These are phyloP conservation scores for Ferrisia virgata DNA, from an alignment of 2,888 invertebrate species.

Conservation along the genomic window DNA sequence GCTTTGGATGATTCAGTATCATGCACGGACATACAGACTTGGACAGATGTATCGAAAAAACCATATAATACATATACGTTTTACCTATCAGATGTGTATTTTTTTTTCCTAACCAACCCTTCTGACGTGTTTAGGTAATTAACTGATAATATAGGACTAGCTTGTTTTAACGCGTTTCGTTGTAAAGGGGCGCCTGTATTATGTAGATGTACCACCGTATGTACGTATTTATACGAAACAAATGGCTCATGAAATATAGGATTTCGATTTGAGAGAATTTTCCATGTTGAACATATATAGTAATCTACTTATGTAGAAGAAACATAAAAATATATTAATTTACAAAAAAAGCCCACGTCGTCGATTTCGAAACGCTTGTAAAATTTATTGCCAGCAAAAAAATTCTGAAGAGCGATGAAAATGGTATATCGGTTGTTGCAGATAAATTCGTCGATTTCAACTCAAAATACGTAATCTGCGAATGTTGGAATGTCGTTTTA, in stretches of 20 bases:
- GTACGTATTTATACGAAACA: not conserved
- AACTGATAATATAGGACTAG: constrained; percentile 20
- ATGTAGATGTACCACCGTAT: no score
- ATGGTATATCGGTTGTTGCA: not conserved
- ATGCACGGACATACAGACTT: not conserved
- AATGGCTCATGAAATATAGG: not conserved
- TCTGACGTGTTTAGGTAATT: not conserved
- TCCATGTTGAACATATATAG: no score
- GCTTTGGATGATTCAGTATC: constrained; percentile 8
- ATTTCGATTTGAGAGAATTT: not conserved
- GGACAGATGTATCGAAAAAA: constrained; percentile 11
- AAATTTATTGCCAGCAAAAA: constrained; percentile 1
- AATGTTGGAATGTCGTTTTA: not conserved
- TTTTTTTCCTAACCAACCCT: not conserved
- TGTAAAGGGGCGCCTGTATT: not conserved
- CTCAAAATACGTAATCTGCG: constrained; percentile 19
- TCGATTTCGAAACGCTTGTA: not conserved
- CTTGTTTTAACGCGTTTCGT: constrained; percentile 6
- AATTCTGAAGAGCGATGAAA: not conserved
- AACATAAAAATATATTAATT: not conserved
- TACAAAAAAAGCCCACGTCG: not conserved
- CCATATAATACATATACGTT: not conserved
- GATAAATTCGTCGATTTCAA: constrained; percentile 7
- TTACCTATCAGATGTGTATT: constrained; percentile 15
- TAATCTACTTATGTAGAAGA: not conserved